These are phyloP conservation scores for Leucania comma DNA, from an alignment of 2,888 invertebrate species.

Conservation along the genomic window DNA sequence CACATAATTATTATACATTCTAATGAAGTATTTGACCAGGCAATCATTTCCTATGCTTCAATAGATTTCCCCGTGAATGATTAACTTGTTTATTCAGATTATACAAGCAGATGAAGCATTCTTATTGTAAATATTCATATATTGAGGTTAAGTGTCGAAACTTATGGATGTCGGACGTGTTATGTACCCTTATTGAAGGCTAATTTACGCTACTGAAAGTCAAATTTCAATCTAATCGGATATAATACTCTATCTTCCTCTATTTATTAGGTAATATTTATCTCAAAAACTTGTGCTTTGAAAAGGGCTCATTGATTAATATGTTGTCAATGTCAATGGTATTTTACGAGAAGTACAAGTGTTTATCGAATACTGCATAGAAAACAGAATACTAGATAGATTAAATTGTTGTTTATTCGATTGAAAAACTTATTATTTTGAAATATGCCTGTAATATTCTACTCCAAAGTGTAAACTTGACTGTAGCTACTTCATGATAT, in stretches of 20 bases:
- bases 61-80: constrained; percentile 36
- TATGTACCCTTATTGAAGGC: constrained; percentile 62
- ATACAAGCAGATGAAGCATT: constrained; percentile 64
- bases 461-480: constrained; percentile 63
- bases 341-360: constrained; percentile 50
- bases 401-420: constrained; percentile 5
- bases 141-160: constrained; percentile 89
- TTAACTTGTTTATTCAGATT: constrained; percentile 42
- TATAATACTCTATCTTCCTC: constrained; percentile 17
- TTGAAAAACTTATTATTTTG: constrained; percentile 7
- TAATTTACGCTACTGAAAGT: constrained; percentile 51
- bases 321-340: constrained; percentile 81
- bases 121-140: constrained; percentile 77
- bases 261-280: constrained; percentile 55
- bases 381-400: not conserved
- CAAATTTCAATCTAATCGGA: constrained; percentile 26
- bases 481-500: constrained; percentile 70
- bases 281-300: constrained; percentile 60
- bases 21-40: constrained; percentile 61
- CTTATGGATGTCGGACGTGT: constrained; percentile 76
- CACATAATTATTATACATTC: constrained; percentile 75
- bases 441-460: constrained; percentile 23
- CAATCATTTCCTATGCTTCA: constrained; percentile 39
- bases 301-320: constrained; percentile 77
- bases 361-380: constrained; percentile 15